Base-by-base conservation (phyloP, 1,140 invertebrate genomes). In the Drosophila mayri region DNA sequence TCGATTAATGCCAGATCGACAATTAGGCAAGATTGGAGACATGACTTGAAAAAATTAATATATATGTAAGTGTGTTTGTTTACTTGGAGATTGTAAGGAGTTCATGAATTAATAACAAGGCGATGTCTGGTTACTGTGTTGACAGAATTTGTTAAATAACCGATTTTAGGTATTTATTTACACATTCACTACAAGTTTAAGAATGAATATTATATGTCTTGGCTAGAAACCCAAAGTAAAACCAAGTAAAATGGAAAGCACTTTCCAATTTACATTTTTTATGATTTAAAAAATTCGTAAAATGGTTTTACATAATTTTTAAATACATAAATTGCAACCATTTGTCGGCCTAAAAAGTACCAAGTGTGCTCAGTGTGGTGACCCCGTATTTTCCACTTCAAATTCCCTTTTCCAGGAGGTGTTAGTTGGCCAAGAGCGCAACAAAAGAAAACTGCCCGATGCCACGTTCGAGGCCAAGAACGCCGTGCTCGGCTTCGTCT, bases 401-500 rank as follows among this genome's bases (percentile, higher is more conserved):
- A 57, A 57, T 61, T 72, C 60, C 37, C 32, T 59, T 90, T 75
- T 78, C 58, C 91, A 91, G 93, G 92, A 81, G 73, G 81, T 83
- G 54, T 79, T 83, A 59, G 79, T 77, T 54, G 82, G 76, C 37
- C 66, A 91, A 43, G 94, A 94, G 72, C 93, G 96, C 70, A 95
- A 96, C 82, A 96, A 96, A 92, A 94, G 95, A 92, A 96, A 96
- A 93, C 94, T 96, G 75, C 95, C 95, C 67, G 92, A 95, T 79
- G 94, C 95, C 73, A 95, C 95, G 86, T 95, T 95, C 72, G 96
- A 95, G 76, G 94, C 95, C 71, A 95, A 96, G 85, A 96, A 96
- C 91, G 96, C 96, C 10, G 93, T 96, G 55, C 93, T 97, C 75
- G 96, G 95, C 90, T 96, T 96, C 92, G 95, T 96, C 1, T 97